Evolutionary conservation across 2,888 invertebrate genomes (phyloP).

Genomic region (Stegana nigrithorax): DNA sequence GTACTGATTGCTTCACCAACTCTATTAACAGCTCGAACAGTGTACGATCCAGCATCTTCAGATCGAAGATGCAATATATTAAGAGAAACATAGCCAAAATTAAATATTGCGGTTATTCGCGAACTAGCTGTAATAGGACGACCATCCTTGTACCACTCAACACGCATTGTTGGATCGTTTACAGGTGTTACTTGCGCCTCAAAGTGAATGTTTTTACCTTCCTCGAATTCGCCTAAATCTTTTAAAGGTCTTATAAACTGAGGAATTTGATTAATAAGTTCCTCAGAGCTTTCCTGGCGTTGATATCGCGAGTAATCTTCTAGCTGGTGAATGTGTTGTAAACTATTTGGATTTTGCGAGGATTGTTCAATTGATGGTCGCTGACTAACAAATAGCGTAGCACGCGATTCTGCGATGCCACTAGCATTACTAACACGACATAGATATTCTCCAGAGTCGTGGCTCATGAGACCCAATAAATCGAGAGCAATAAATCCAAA

Average conservation of each 20-base stretch:
- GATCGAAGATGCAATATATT: conserved; percentile 98
- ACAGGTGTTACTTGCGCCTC: conserved; percentile 93
- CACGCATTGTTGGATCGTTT: conserved; percentile 92
- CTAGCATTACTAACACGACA: conserved; percentile 89
- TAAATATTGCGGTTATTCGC: conserved; percentile 96
- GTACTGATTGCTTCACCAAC: conserved; percentile 91
- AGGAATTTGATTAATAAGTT: conserved; percentile 82
- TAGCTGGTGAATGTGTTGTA: conserved; percentile 89
- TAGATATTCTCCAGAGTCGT: conserved; percentile 91
- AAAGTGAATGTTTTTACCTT: conserved; percentile 92
- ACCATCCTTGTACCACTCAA: conserved; percentile 96
- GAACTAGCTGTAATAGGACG: conserved; percentile 96
- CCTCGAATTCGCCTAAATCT: conserved; percentile 87
- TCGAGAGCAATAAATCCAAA: conserved; percentile 98
- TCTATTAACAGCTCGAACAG: conserved; percentile 90
- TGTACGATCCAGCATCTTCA: conserved; percentile 97
- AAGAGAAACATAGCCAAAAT: conserved; percentile 98
- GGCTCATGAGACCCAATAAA: conserved; percentile 84
- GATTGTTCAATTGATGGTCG: conserved; percentile 87
- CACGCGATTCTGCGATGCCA: conserved; percentile 88
- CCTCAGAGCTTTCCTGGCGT: conserved; percentile 86
- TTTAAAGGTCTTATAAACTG: conserved; percentile 89
- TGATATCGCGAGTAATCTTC: conserved; percentile 92
- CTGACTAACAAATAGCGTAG: conserved; percentile 82
- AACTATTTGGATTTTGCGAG: conserved; percentile 91